Base-by-base conservation (phyloP, 2,113 vertebrate genomes). In the Porphyrio hochstetteri region DNA sequence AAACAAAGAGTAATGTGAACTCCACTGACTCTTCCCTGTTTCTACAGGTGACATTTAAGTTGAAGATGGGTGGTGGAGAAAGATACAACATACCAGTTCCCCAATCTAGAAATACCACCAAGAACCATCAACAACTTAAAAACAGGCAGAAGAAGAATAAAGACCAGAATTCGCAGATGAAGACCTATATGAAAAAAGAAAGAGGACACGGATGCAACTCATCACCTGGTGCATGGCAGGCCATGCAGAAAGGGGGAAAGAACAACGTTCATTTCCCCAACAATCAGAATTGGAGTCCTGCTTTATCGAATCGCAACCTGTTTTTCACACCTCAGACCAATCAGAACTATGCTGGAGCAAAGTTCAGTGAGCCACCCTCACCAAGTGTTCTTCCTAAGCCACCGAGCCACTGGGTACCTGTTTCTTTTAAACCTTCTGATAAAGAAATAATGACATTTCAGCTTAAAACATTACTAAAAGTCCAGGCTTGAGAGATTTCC, bases 391-490 rank as follows among this genome's bases (percentile, higher is more conserved):
- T 99, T 92, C 99, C 99, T 82, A 99, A 99, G 86, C 99, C 99
- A 74, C 99, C 99, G 13, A 99, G 99, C 90, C 99, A 99, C 96
- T 99, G 99, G 99, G 99, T 99, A 95, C 98, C 98, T 59, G 98
- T 99, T 96, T 97, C 99, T 55, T 97, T 99, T 74, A 98, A 98
- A 75, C 97, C 99, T 97, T 99, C 98, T 95, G 99, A 99, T 96
- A 98, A 98, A 91, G 99, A 99, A 98, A 98, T 98, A 12, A 99
- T 99, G 99, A 98, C 99, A 97, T 99, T 99, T 98, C 99, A 99
- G 97, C 98, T 99, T 75, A 99, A 99, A 98, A 99, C 99, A 46
- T 98, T 99, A 92, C 98, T 99, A 76, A 99, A 99, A 97, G 99
- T 99, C 86, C 99, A 99, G 97, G 99, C 99, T 88, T 99, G 98